phyloP scores from a whole-genome alignment of 2,113 vertebrate genomes.

The Dolichotis patagonum region DNA sequence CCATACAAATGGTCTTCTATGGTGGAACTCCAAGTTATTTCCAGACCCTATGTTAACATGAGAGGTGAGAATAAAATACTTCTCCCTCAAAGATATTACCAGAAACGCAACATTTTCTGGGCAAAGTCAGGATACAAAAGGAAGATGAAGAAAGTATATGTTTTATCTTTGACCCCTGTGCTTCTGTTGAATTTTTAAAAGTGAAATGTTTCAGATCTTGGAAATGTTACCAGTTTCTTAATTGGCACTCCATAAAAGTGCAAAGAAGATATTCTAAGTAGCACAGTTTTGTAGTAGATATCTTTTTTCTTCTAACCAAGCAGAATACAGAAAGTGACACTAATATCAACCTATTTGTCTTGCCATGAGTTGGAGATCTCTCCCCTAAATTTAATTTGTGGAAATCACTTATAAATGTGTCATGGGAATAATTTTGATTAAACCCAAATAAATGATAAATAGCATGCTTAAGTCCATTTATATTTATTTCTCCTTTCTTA shows the following conservation, averaged over 20 bases:
- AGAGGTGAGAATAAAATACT: neutral
- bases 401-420: slow-evolving; percentile 65
- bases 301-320: slow-evolving; percentile 1
- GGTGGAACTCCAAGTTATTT: neutral
- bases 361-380: neutral
- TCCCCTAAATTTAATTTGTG: slow-evolving; percentile 60
- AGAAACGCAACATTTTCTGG: neutral
- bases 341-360: slow-evolving; percentile 20
- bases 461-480: slow-evolving; percentile 74
- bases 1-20: too few relatives aligned
- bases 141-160: neutral
- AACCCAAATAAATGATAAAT: slow-evolving; percentile 82
- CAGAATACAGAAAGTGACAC: neutral
- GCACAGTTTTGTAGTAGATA: neutral
- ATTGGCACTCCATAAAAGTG: neutral
- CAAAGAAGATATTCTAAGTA: neutral
- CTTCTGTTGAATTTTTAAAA: neutral
- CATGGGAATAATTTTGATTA: slow-evolving; percentile 78
- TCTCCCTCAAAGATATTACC: neutral
- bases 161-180: neutral
- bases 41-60: neutral
- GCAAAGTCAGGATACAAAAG: neutral
- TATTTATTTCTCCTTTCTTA: slow-evolving; percentile 81
- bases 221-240: neutral
- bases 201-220: neutral